A percentile compares a stretch with the other conserved stretches of the same genome.
Evolutionary conservation across 2,888 invertebrate genomes (phyloP).

Genomic region (Diarsia dahlii): DNA sequence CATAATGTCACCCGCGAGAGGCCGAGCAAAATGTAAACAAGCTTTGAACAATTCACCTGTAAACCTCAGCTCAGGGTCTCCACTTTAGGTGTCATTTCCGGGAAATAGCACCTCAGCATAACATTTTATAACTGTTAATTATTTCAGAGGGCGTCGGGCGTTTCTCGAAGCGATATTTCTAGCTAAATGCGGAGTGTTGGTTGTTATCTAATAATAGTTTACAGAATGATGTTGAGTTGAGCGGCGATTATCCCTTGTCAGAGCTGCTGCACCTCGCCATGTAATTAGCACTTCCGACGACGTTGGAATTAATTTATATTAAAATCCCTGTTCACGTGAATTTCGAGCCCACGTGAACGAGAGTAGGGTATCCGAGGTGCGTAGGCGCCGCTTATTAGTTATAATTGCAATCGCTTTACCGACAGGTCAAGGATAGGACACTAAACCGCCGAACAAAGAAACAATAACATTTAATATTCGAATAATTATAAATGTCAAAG

Average conservation of each 20-base stretch:
- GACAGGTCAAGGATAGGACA: conserved; percentile 79
- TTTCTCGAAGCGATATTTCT: conserved; percentile 64
- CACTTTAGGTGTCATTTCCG: conserved; percentile 74
- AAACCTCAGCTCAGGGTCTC: conserved; percentile 66
- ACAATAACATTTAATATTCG: conserved; percentile 76
- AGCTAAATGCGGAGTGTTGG: conserved; percentile 62
- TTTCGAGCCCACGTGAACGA: conserved; percentile 64
- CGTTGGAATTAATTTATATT: conserved; percentile 67
- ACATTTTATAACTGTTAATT: conserved; percentile 70
- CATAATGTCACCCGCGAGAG: conserved; percentile 72
- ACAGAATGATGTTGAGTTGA: conserved; percentile 57
- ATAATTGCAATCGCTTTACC: conserved; percentile 69
- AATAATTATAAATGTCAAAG: conserved; percentile 79
- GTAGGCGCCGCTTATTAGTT: conserved; percentile 70
- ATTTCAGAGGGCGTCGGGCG: conserved; percentile 59
- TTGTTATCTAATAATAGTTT: conserved; percentile 70
- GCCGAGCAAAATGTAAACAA: conserved; percentile 75
- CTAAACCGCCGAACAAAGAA: conserved; percentile 76
- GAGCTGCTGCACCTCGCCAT: conserved; percentile 51
- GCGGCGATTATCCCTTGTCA: conserved; percentile 65
- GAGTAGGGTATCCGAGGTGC: conserved; percentile 62
- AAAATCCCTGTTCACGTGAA: conserved; percentile 55
- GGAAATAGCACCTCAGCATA: conserved; percentile 76
- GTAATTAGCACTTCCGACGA: conserved; percentile 69
- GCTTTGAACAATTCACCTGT: conserved; percentile 68